phyloP scores from a whole-genome alignment of 2,113 vertebrate genomes.

The Varanus komodoensis region DNA sequence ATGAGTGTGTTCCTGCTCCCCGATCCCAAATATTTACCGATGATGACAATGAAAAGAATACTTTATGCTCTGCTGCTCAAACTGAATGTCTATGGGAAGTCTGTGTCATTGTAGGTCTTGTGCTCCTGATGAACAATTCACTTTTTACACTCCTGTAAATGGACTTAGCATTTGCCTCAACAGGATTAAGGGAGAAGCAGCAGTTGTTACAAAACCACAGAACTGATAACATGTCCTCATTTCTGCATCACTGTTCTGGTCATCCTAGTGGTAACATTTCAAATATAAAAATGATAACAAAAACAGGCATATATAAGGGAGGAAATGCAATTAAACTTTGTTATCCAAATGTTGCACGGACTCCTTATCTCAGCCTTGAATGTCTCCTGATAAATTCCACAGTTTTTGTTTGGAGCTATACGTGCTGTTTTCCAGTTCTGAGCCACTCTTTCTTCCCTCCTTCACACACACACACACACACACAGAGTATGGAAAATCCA shows the following conservation, averaged over 20 bases:
- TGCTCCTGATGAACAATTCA: not conserved
- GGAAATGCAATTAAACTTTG: not conserved
- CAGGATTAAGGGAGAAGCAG: not conserved
- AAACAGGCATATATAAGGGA: not conserved
- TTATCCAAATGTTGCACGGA: conserved; percentile 13
- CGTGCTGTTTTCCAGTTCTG: not conserved
- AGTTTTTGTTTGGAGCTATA: conserved; percentile 29
- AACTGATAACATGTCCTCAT: not conserved
- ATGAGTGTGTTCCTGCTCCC: not conserved
- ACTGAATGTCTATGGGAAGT: not conserved
- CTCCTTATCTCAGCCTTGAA: conserved; percentile 25
- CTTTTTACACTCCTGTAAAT: not conserved
- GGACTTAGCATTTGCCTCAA: not conserved
- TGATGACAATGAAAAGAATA: conserved; percentile 12
- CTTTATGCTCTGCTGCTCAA: conserved; percentile 4
- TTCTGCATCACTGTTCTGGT: accelerated
- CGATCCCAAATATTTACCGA: conserved; percentile 1
- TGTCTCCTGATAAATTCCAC: conserved; percentile 18
- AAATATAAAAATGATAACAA: not conserved
- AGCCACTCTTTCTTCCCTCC: not conserved
- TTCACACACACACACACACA: not conserved
- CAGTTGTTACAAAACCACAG: not conserved
- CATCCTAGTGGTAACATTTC: accelerated
- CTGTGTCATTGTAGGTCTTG: not conserved
- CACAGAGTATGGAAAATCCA: not conserved